These are phyloP conservation scores for Cryptocephalus primarius DNA, from an alignment of 2,888 invertebrate genomes.

Conservation along the genomic window DNA sequence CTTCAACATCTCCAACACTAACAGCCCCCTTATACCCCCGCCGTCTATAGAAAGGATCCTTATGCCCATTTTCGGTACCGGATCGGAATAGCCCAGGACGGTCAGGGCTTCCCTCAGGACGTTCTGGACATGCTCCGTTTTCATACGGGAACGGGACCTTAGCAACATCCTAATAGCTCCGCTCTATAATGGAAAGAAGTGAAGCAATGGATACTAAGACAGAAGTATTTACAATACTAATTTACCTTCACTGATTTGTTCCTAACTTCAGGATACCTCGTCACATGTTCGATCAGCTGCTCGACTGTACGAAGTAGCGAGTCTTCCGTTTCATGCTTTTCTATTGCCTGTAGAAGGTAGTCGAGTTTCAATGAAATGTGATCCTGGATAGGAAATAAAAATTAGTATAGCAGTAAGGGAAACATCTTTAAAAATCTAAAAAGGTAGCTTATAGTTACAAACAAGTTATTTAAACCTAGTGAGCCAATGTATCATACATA, in stretches of 20 bases:
- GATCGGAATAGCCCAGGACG: conserved; percentile 57
- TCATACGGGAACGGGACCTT: conserved; percentile 38
- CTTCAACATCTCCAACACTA: conserved; percentile 70
- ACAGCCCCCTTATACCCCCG: conserved; percentile 75
- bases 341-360: conserved; percentile 52
- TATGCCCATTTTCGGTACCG: conserved; percentile 60
- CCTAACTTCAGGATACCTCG: conserved; percentile 59
- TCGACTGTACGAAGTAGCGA: conserved; percentile 52
- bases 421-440: no score
- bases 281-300: conserved; percentile 57
- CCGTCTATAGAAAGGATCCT: conserved; percentile 78
- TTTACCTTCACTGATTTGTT: conserved; percentile 57
- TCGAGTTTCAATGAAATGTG: conserved; percentile 54
- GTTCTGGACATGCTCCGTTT: conserved; percentile 30
- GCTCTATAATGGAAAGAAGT: conserved; percentile 6
- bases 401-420: no score
- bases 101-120: conserved; percentile 45
- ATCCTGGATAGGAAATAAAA: no score
- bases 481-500: no score
- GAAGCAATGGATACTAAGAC: no score
- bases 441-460: no score
- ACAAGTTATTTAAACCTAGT: no score
- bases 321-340: conserved; percentile 43
- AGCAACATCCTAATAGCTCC: conserved; percentile 55
- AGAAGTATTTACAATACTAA: no score